Conservation (phyloP, 2,888 invertebrate genomes). For the Pristionchus fissidentatus region DNA sequence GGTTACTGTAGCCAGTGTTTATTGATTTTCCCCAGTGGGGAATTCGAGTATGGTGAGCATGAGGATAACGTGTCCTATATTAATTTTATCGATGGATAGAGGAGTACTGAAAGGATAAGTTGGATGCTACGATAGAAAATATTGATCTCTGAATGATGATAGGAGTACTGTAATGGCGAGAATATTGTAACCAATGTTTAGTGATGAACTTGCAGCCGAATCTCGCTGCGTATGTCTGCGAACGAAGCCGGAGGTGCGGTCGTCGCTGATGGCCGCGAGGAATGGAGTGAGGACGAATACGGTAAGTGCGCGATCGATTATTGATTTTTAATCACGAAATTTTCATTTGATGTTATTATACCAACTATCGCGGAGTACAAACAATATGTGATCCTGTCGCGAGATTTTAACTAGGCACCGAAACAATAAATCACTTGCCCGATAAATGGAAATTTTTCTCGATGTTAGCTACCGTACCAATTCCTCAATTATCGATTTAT, state of each 20-base stretch:
- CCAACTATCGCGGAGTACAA: not conserved
- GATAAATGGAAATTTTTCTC: too few species aligned
- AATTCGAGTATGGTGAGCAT: not conserved
- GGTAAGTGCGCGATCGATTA: slow-evolving; percentile 48
- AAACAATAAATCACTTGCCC: too few species aligned
- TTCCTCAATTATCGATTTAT: too few species aligned
- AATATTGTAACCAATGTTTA: too few species aligned
- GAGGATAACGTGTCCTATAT: not conserved
- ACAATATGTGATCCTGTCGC: not conserved
- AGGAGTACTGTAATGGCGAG: too few species aligned
- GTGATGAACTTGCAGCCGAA: slow-evolving; percentile 51
- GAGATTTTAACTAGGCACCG: not conserved
- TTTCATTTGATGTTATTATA: not conserved
- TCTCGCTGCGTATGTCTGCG: slow-evolving; percentile 65
- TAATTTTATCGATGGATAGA: too few species aligned
- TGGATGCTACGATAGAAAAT: too few species aligned
- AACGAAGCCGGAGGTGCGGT: slow-evolving; percentile 70
- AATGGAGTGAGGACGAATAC: slow-evolving; percentile 63
- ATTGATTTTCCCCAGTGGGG: too few species aligned
- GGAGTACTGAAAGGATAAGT: too few species aligned
- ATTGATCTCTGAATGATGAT: too few species aligned
- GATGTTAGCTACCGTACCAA: too few species aligned
- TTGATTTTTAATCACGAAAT: not conserved
- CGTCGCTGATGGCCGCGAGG: slow-evolving; percentile 64
- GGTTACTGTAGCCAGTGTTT: too few species aligned